Evolutionary conservation across 2,113 vertebrate species (phyloP), one percentile per base, ranked within the genome.

Genomic region (Lamprologus ornatipinnis): DNA sequence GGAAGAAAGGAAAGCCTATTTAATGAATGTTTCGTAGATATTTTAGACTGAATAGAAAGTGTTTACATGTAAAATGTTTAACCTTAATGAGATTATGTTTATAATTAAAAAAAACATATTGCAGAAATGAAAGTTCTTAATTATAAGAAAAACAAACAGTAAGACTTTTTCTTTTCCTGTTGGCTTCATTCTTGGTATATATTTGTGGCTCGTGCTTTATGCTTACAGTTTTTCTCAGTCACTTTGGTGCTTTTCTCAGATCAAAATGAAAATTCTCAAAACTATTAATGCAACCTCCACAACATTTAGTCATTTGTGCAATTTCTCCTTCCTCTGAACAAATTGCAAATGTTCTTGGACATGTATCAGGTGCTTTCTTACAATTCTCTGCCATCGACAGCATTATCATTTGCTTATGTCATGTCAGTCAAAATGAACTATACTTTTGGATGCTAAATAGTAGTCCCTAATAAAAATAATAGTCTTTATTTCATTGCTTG

Each of bases 181-280:
- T 47, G 40, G 60, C 60, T 65, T 65, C 17, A 2, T 17, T 47
- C 40, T 19, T 70, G 37, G 37, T 15, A 15, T 70, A 70, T 23
- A 15, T 23, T 42, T 70, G n/a, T 21, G 33, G 7, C n/a, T 40
- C 68, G 28, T 28, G 21, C 23, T 75, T 75, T 47, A 75, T 23
- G 23, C 6, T 75, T 63, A 58, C 26, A 58, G 55, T 31, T 17
- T 58, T 58, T 58, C 55, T 58, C 55, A 1, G 55, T 31, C 55
- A 31, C 26, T 31, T 58, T 58, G 55, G 55, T 58, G 55, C 55
- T 58, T 31, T 58, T 58, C 26, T 58, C 26, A 58, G 55, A 58
- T 58, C 13, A 58, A 58, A 58, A 31, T 58, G 26, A 58, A 58
- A 58, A 58, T 58, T 58, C 55, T 58, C 55, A 58, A 58, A 58